Percentiles rank a stretch among this genome's conserved stretches.
phyloP scores from a whole-genome alignment of 2,797 vertebrate species.

The Ptychobarbus kaznakovi region DNA sequence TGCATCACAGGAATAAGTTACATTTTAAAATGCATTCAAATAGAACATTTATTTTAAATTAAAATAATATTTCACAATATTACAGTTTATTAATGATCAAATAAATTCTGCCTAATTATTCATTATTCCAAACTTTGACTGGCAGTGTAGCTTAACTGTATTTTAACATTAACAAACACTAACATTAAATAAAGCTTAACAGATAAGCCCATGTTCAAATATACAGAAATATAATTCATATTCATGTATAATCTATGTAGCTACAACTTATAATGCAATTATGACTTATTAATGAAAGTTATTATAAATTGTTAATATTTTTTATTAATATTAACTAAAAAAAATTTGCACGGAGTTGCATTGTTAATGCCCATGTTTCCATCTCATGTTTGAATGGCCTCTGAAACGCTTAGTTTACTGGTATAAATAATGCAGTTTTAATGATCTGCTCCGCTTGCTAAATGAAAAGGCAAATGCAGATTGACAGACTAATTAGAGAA shows the following conservation, averaged over 20 bases:
- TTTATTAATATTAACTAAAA: background rate
- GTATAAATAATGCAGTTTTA: slow-evolving; percentile 27
- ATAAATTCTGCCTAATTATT: background rate
- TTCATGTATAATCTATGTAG: background rate
- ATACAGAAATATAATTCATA: background rate
- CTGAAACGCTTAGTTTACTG: slow-evolving; percentile 20
- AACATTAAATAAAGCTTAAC: background rate
- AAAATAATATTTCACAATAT: background rate
- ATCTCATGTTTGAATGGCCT: background rate
- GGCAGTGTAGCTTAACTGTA: background rate
- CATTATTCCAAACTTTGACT: background rate
- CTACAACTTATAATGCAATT: background rate
- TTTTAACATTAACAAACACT: background rate
- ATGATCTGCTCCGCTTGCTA: slow-evolving; percentile 29
- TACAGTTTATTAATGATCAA: background rate
- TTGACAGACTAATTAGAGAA: slow-evolving; percentile 52
- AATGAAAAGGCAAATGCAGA: slow-evolving; percentile 30
- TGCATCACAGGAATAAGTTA: background rate
- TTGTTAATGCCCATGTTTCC: background rate
- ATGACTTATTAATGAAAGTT: background rate
- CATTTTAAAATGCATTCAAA: background rate
- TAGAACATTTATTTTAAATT: background rate
- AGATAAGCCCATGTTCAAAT: background rate
- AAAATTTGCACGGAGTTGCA: background rate
- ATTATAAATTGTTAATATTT: background rate